Base-by-base conservation (phyloP, 2,797 vertebrate species). In the Notolepis coatsorum region DNA sequence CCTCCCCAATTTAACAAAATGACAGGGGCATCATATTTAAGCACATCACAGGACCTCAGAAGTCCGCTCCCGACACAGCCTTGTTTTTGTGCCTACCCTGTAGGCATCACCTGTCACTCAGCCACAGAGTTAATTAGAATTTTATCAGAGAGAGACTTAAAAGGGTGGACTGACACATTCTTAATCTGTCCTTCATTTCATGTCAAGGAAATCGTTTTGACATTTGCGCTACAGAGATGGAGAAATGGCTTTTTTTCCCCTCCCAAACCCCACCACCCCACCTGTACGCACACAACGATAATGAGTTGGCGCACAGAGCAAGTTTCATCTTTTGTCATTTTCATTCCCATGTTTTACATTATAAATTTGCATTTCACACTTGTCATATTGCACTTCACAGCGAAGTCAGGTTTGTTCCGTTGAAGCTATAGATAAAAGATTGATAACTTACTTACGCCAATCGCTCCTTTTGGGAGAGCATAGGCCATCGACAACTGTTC, bases 81-180 rank as follows among this genome's bases (percentile, higher is more conserved):
- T 10, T 15, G 27, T 31, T 46, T 54, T 31, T 45, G 37, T 41
- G 9, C 52, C 24, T 33, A 20, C 17, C 8, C 33, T 18, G 35
- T 33, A 53, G 39, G 64, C 57, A 73, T 72, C 50, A 30, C 43
- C 46, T 30, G 61, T 70, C 60, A 49, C 61, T 69, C 25, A 27
- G 54, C 30, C 49, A 48, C 68, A 71, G 74, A 68, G 71, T 87
- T 91, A 88, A 88, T 91, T 89, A 64, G 74, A 84, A 86, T 82
- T 80, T 82, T 81, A 85, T 87, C 73, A 72, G 67, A 74, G 61
- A 58, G 41, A 61, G 56, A 65, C 78, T 77, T 89, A 61, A 90
- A 89, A 90, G 88, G 54, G 57, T 66, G 20, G 56, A 46, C n/a
- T 25, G 57, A 61, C 62, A 65, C 64, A 9, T 56, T 65, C 51